Evolutionary conservation across 2,888 invertebrate genomes (phyloP).

Genomic region (Aspidiotus rigidus): DNA sequence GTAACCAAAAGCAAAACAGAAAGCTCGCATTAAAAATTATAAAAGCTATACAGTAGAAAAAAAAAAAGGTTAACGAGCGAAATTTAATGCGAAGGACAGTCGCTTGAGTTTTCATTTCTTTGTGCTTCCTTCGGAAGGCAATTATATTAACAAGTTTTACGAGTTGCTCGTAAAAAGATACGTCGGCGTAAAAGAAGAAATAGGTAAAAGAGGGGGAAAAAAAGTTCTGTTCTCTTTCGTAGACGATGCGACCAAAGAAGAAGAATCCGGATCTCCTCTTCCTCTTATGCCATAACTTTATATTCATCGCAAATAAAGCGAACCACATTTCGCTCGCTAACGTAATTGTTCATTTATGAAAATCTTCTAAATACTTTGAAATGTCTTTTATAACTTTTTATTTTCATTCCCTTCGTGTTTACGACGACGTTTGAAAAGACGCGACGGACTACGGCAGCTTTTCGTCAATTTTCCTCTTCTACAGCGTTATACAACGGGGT

Average conservation of each 20-base stretch:
- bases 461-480: too few species aligned
- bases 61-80: conserved; percentile 20
- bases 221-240: conserved; percentile 18
- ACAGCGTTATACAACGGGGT: neutral
- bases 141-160: conserved; percentile 26
- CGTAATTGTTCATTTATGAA: conserved; percentile 26
- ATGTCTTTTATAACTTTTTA: conserved; percentile 21
- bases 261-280: neutral
- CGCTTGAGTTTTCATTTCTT: conserved; percentile 18
- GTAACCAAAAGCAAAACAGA: conserved; percentile 41
- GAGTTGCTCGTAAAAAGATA: conserved; percentile 24
- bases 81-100: conserved; percentile 17
- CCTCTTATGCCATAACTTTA: conserved; percentile 12
- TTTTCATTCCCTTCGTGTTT: neutral
- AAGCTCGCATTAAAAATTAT: conserved; percentile 1
- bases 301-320: conserved; percentile 30
- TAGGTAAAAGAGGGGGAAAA: conserved; percentile 12
- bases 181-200: conserved; percentile 19
- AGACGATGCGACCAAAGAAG: conserved; percentile 23
- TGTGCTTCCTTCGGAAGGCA: conserved; percentile 22
- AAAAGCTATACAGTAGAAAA: too few species aligned
- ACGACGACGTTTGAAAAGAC: too few species aligned
- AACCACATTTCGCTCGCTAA: conserved; percentile 10
- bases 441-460: too few species aligned
- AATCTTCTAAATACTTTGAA: conserved; percentile 21